Percentiles rank a stretch among this genome's conserved stretches.
These are phyloP conservation scores for Corythoichthys haematopterus DNA, from an alignment of 2,113 vertebrate genomes.

Conservation along the genomic window DNA sequence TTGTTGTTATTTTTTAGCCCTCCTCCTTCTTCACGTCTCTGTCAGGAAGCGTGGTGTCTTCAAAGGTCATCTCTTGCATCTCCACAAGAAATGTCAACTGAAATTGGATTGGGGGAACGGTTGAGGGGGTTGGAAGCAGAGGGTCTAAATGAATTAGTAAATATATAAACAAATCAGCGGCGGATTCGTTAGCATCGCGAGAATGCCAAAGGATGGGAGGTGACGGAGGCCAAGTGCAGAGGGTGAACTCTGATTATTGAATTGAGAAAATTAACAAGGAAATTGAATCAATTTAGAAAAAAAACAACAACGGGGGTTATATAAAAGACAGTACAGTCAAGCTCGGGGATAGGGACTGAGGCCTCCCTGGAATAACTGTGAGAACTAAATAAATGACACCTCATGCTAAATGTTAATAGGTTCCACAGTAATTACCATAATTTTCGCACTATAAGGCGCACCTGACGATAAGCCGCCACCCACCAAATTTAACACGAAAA, in stretches of 20 bases:
- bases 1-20: conserved; percentile 13
- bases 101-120: conserved; percentile 81
- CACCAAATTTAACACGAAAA: too few relatives aligned
- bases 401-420: too few relatives aligned
- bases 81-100: conserved; percentile 85
- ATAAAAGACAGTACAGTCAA: background rate
- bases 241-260: background rate
- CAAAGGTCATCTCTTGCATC: conserved; percentile 88
- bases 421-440: too few relatives aligned
- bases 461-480: too few relatives aligned
- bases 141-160: conserved; percentile 9
- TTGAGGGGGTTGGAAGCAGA: background rate
- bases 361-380: too few relatives aligned
- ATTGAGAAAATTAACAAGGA: background rate
- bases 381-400: too few relatives aligned
- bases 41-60: conserved; percentile 73
- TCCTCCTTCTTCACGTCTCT: conserved; percentile 36
- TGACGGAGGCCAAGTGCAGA: conserved; percentile 1
- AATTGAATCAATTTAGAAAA: background rate
- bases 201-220: background rate
- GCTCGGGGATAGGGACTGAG: too few relatives aligned
- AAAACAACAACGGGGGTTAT: background rate
- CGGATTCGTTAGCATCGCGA: background rate
- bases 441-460: too few relatives aligned
- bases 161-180: conserved; percentile 10